Base-by-base conservation (phyloP, 2,888 invertebrate species). In the Thymelicus acteon region DNA sequence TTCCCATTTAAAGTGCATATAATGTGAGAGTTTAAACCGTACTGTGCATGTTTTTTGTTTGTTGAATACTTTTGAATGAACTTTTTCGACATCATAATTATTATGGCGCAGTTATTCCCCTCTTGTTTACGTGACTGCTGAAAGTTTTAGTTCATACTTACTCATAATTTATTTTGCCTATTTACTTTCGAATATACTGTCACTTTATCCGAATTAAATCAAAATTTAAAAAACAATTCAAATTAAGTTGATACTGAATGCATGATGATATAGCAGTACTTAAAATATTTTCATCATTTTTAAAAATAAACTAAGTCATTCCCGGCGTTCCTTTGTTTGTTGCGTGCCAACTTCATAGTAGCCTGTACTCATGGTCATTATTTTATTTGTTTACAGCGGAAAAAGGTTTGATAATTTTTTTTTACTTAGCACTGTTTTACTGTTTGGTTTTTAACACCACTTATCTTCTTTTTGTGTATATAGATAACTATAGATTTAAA, bases 371-470 rank as follows among this genome's bases (percentile, higher is more conserved):
- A 76, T 72, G 39, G 72, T 69, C 75, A 63, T 75, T 79, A 64
- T 73, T 77, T 82, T 82, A 80, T 85, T 84, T 85, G 77, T 88
- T 91, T 90, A 76, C 92, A 92, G 92, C 88, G 88, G 76, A 92
- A 89, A 87, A 90, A 92, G 92, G 92, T 92, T 88, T 89, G 91
- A 80, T 74, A 71, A 71, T 79, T 71, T 76, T 75, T 73, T 54
- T 40, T 64, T 49, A 67, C 49, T 37, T 8, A 47, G 31, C 62
- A 62, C 57, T 61, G 6, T 61, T 57, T 69, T 40, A 54, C 39
- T 19, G 47, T 66, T 44, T 62, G 66, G 61, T 40, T 58, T 10
- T 19, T 47, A 44, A 40, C 7, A n/a, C 8, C 52, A 40, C 15
- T 54, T 2, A 19, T n/a, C 10, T 15, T 54, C 4, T 54, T 52